Percentiles rank a stretch among this genome's conserved stretches.
Evolutionary conservation across 2,797 vertebrate species (phyloP).

Genomic region (Botia almorhae): DNA sequence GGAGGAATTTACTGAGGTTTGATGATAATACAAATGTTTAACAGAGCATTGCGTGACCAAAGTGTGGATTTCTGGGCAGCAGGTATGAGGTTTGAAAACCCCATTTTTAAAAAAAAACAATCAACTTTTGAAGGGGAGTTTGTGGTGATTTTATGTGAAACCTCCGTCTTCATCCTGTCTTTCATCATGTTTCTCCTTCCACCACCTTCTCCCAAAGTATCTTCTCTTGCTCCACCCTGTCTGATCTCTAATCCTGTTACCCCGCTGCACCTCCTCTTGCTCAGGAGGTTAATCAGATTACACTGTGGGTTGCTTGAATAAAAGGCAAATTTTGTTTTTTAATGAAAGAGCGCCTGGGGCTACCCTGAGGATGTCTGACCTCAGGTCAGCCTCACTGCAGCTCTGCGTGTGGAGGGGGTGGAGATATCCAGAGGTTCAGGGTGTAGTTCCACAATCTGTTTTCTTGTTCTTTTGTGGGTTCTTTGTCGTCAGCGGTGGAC

Average conservation of each 20-base stretch:
- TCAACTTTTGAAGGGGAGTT: too few species aligned
- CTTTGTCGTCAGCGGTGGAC: constrained; percentile 14
- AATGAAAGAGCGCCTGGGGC: constrained; percentile 64
- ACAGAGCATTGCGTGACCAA: too few species aligned
- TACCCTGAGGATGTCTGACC: constrained; percentile 54
- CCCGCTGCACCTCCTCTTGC: constrained; percentile 40
- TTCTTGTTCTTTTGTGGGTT: constrained; percentile 41
- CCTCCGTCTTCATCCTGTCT: constrained; percentile 1
- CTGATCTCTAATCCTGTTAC: constrained; percentile 60
- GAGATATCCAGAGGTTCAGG: constrained; percentile 18
- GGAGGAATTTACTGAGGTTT: too few species aligned
- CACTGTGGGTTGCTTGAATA: constrained; percentile 26
- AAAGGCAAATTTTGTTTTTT: constrained; percentile 4
- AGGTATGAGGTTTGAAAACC: too few species aligned
- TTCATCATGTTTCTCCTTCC: constrained; percentile 48
- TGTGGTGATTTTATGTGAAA: constrained; percentile 21
- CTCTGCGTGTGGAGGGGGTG: constrained; percentile 12
- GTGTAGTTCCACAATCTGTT: constrained; percentile 32
- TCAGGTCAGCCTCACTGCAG: constrained; percentile 35
- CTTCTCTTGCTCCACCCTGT: constrained; percentile 66
- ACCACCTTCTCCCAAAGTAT: constrained; percentile 65
- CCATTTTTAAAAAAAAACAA: too few species aligned
- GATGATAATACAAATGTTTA: too few species aligned
- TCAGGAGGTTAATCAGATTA: constrained; percentile 58
- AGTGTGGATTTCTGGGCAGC: too few species aligned